Evolutionary conservation across 2,113 vertebrate species (phyloP).

Genomic region (Nothocercus julius): DNA sequence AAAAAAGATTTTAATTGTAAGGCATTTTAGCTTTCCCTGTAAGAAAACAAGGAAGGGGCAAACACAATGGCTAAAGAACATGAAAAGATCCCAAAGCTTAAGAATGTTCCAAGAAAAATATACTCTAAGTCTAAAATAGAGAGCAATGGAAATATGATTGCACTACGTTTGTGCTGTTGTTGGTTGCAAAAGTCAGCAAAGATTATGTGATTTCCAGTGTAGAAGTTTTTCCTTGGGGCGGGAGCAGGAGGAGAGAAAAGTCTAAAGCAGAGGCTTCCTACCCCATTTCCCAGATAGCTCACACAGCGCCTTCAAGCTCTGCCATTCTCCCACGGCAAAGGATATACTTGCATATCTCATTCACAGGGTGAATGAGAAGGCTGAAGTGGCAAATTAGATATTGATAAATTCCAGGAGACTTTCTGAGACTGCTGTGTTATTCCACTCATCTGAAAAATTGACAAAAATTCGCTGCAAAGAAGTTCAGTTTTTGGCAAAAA

Average conservation of each 20-base stretch:
- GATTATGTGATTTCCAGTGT: not conserved
- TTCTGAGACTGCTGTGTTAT: not conserved
- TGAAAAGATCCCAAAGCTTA: slow-evolving; percentile 60
- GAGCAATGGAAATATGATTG: slow-evolving; percentile 18
- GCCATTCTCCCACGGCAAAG: not conserved
- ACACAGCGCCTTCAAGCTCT: not conserved
- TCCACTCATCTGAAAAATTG: not conserved
- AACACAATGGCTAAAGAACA: slow-evolving; percentile 52
- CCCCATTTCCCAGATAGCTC: not conserved
- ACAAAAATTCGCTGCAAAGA: slow-evolving; percentile 8
- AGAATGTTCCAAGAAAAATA: slow-evolving; percentile 70
- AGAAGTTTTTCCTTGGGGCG: not conserved
- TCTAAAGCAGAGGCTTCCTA: not conserved
- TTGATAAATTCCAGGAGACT: slow-evolving; percentile 60
- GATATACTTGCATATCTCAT: not conserved
- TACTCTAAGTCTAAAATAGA: not conserved
- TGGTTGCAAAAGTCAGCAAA: not conserved
- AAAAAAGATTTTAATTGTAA: slow-evolving; percentile 52
- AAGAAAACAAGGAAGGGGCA: slow-evolving; percentile 42
- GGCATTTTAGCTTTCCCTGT: slow-evolving; percentile 10
- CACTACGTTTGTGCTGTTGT: not conserved
- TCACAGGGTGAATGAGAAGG: slow-evolving; percentile 33
- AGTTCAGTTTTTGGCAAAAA: slow-evolving; percentile 4
- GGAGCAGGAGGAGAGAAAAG: not conserved
- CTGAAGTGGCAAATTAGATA: slow-evolving; percentile 31